Evolutionary conservation across 2,888 invertebrate species (phyloP), one percentile per base, ranked within the genome.

Genomic region (Lasioglossum vierecki): DNA sequence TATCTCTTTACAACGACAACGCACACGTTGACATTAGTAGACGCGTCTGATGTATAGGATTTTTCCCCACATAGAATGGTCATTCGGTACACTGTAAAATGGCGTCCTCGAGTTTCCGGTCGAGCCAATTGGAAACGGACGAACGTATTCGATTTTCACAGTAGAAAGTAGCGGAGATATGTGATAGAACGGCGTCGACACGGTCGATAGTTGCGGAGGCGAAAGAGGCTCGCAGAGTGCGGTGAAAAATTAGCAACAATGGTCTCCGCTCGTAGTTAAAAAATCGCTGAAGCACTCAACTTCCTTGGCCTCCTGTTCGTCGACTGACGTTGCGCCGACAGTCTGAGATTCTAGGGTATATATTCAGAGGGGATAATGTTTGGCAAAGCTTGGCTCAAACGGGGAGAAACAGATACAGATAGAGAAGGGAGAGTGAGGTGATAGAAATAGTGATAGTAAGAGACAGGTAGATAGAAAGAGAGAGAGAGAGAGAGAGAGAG

Each of bases 401-500:
- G 26, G 13, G 26, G 15, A 15, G 15, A 63, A 30, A 30, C 30
- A 63, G 60, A 13, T 49, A 49, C 18, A 60, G 60, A 63, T 15
- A 63, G 15, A 63, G 60, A 30, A 30, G 5, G 60, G 53, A 53
- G 13, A 60, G 13, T 26, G 26, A 60, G n/a, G 60, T 13, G 60
- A 26, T 13, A 60, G 60, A 66, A 18, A 66, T 18, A 66, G 30
- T 30, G 63, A 63, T 2, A 63, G 66, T 8, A 35, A 35, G 60
- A 60, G n/a, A 57, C 6, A n/a, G 57, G 6, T 49, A 49, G 18
- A 22, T 6, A 57, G 57, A 57, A 2, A 57, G 57, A 57, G 1
- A 60, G 53, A 26, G 3, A 60, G 30, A 15, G 79, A 85, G 81
- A 84, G n/a, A 84, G 30, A 82, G 6, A 82, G 53, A 87, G 85